Conservation (phyloP, 2,888 invertebrate species). For the Odontomyia ornata region DNA sequence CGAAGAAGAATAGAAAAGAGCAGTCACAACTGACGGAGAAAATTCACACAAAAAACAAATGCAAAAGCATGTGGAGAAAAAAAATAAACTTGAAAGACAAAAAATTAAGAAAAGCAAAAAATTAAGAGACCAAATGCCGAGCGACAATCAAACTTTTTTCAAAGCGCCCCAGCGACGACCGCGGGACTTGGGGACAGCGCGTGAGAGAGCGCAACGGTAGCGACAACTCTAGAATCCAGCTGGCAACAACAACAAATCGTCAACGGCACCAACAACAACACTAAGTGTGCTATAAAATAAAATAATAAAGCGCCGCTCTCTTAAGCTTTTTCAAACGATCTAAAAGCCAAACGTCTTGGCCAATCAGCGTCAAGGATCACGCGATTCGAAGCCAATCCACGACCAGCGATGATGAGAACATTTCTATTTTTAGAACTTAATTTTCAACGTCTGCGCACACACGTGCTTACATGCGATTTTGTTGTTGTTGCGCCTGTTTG, state of each 20-base stretch:
- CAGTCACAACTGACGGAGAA: not conserved
- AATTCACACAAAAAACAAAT: not conserved
- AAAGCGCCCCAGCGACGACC: not conserved
- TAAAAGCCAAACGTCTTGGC: conserved; percentile 31
- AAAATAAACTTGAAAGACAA: not conserved
- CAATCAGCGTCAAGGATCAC: conserved; percentile 28
- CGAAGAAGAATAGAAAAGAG: not conserved
- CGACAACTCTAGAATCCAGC: not conserved
- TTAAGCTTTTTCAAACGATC: conserved; percentile 38
- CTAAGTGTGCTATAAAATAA: not conserved
- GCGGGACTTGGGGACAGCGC: not conserved
- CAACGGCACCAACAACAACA: conserved; percentile 7
- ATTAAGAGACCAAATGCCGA: conserved; percentile 28
- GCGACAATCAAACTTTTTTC: conserved; percentile 31
- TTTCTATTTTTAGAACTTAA: conserved; percentile 32
- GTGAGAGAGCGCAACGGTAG: not conserved
- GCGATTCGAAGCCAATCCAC: conserved; percentile 24
- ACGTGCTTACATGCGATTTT: not conserved
- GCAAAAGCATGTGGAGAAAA: conserved; percentile 16
- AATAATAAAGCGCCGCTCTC: conserved; percentile 15
- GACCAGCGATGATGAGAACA: conserved; percentile 35
- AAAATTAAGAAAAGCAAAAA: conserved; percentile 4
- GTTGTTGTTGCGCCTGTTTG: not conserved
- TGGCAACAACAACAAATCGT: not conserved
- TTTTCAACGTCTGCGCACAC: conserved; percentile 31